Evolutionary conservation across 2,888 invertebrate genomes (phyloP), one percentile per base, ranked within the genome.

Genomic region (Ptychoptera albimana): DNA sequence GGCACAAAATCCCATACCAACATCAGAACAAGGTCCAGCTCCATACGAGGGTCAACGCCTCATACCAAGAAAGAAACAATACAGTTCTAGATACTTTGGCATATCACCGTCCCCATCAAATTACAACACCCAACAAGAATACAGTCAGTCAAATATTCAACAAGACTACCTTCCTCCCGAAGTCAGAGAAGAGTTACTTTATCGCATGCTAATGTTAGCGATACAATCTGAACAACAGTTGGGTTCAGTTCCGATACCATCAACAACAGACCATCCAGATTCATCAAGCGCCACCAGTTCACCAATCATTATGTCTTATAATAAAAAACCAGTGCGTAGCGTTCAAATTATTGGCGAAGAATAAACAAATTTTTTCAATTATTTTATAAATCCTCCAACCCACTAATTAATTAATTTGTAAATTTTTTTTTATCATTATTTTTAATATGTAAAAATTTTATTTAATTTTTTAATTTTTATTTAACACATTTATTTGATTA

Each of bases 341-440:
- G 76, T 82, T 23, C 79, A 82, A 60, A 79, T 82, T 52, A 64
- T 82, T 30, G 78, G 77, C 1, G 80, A 81, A 54, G 79, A 76
- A 46, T 48, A 50, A 46, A n/a, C n/a, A n/a, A n/a, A 14, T 16
- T 12, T 43, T 13, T 37, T 14, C 9, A 13, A 5, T 13, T 52
- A 41, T 48, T 37, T 14, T 23, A 7, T 3, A 5, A 3, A 23
- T 23, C 23, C 3, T 23, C 23, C 23, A 23, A 23, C 23, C 23
- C 23, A 23, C 23, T 23, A 23, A 23, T 5, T 7, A 23, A 23
- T 23, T 23, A 23, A 23, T 23, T 23, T 23, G 23, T 23, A 23
- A 23, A 5, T 23, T 5, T 5, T 23, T 23, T 5, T 5, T 23
- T 23, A 5, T 3, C 7, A 23, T 5, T 5, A 5, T 23, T 23